Evolutionary conservation across 53 echinoderm and acorn worm species (phyloP), one percentile per base, ranked within the genome.

Genomic region (Luidia sarsii): DNA sequence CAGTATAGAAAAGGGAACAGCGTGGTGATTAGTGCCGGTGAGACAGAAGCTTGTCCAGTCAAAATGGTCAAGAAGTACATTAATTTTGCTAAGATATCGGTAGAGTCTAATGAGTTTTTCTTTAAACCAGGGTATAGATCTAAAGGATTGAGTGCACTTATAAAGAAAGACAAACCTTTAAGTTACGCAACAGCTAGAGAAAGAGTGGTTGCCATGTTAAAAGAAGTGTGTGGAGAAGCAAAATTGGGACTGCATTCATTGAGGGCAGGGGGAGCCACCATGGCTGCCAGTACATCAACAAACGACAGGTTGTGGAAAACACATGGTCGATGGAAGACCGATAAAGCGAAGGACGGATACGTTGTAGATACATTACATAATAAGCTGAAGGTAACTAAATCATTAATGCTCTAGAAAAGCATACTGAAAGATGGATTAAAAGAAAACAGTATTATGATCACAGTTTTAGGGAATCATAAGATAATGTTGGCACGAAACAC

Each of bases 271-370:
- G 72, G 52, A 4, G 72, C 72, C 25, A 27, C 72, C 11, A 31
- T 31, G 15, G 80, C 80, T n/a, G 64, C 80, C 18, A 39, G 46
- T 9, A 65, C 80, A 1, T 19, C 41, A 1, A n/a, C 65, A 15
- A 64, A 80, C 30, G 81, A 80, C 4, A 43, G 81, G 13, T 64
- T 27, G 25, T 65, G 81, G 81, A 80, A 45, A 49, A 63, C 65
- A 11, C 64, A 80, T 20, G 66, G 81, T 0, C 21, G 81, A 29
- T 80, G 81, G 81, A 80, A 25, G 39, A 24, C 31, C 4, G 65
- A 80, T 30, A 43, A n/a, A 29, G 50, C 66, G 1, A 80, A 80
- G 31, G 81, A 80, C 33, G 51, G 81, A 14, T 80, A 65, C 65
- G 65, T 80, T 0, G 35, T 37, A 19, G 81, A 80, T 22, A 29